Conservation (phyloP, 2,113 vertebrate genomes). For the Pachypanchax playfairii region DNA sequence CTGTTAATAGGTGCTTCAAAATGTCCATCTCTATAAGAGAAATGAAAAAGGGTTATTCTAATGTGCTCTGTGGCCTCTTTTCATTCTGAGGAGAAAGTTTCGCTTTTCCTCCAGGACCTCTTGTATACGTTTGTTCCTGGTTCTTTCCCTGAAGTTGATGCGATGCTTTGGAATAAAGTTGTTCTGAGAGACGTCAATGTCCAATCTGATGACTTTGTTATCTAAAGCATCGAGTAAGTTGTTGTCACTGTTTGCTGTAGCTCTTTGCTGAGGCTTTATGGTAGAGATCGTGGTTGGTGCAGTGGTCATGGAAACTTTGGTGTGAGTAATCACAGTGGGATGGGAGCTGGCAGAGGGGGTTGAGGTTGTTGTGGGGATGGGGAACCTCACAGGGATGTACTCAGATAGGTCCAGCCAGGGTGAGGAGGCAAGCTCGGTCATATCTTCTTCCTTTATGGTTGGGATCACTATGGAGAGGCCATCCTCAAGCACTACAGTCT, state of each 20-base stretch:
- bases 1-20: conserved; percentile 26
- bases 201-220: conserved; percentile 74
- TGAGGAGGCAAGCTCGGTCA: conserved; percentile 44
- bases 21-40: conserved; percentile 86
- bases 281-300: conserved; percentile 48
- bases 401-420: conserved; percentile 61
- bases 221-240: conserved; percentile 86
- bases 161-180: conserved; percentile 86
- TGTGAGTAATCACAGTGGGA: conserved; percentile 15
- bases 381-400: conserved; percentile 47
- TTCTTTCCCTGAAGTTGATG: conserved; percentile 85
- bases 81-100: conserved; percentile 85
- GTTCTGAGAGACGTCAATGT: conserved; percentile 83
- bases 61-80: conserved; percentile 71
- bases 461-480: conserved; percentile 52
- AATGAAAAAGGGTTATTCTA: conserved; percentile 57
- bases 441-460: conserved; percentile 47
- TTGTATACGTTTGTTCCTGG: conserved; percentile 94
- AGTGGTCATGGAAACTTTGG: conserved; percentile 66
- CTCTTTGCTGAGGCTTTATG: conserved; percentile 54
- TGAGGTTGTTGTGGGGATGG: conserved; percentile 22
- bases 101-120: conserved; percentile 91
- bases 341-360: conserved; percentile 11
- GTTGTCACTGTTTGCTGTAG: conserved; percentile 81
- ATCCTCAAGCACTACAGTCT: conserved; percentile 52